These are phyloP conservation scores for Benthosema pterotum DNA, from an alignment of 2,797 vertebrate genomes.

Conservation along the genomic window DNA sequence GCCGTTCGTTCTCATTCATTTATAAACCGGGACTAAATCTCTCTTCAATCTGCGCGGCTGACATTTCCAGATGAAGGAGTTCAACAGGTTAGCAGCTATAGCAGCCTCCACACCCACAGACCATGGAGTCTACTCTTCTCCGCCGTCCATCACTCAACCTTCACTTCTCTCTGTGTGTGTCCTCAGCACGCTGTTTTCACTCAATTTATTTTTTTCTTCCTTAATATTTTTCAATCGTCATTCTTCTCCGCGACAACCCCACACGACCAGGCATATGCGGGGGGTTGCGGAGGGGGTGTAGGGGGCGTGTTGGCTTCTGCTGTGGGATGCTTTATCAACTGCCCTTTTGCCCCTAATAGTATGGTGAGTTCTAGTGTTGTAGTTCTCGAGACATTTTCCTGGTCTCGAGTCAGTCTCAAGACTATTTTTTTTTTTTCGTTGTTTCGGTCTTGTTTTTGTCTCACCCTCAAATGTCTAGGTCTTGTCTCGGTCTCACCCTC, in stretches of 20 bases:
- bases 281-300: too few species aligned
- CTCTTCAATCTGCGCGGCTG: conserved; percentile 25
- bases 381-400: too few species aligned
- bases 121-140: not conserved
- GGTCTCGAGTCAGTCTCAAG: too few species aligned
- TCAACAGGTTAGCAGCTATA: conserved; percentile 44
- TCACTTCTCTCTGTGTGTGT: not conserved
- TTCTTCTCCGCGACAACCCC: not conserved
- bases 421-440: too few species aligned
- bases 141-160: not conserved
- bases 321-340: too few species aligned
- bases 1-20: not conserved
- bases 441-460: too few species aligned
- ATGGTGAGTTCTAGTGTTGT: too few species aligned
- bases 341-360: too few species aligned
- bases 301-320: too few species aligned
- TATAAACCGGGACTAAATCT: not conserved
- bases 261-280: too few species aligned
- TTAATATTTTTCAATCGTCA: not conserved
- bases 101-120: conserved; percentile 6
- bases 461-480: too few species aligned
- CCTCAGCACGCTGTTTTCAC: not conserved
- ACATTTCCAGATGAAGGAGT: conserved; percentile 45
- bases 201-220: not conserved
- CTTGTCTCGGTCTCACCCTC: too few species aligned